Evolutionary conservation across 2,888 invertebrate genomes (phyloP).

Genomic region (Caenorhabditis macrosperma): DNA sequence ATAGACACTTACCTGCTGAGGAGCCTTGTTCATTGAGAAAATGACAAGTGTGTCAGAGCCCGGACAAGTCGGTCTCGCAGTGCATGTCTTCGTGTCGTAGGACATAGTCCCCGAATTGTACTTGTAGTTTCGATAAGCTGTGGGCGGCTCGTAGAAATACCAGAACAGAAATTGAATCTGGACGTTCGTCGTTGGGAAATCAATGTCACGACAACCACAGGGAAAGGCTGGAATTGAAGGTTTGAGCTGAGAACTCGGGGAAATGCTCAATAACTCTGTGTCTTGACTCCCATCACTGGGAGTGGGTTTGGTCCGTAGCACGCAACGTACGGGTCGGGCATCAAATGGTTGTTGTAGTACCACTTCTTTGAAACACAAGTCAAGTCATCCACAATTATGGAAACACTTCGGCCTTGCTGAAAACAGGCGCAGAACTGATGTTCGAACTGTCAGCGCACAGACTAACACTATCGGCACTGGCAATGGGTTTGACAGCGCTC

Average conservation of each 20-base stretch:
- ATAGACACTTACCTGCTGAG: background rate
- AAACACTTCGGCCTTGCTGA: background rate
- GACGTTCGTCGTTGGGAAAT: too few relatives aligned
- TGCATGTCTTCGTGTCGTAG: background rate
- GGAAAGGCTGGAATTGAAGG: background rate
- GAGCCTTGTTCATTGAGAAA: background rate
- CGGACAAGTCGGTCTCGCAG: background rate
- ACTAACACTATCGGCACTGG: too few relatives aligned
- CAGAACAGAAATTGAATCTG: background rate
- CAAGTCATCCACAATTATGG: background rate
- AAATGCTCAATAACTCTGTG: background rate
- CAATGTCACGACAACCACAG: background rate
- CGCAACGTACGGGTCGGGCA: too few relatives aligned
- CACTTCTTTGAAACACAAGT: background rate
- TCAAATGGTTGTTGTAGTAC: background rate
- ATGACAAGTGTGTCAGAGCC: conserved; percentile 5
- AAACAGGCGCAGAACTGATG: too few relatives aligned
- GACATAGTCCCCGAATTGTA: background rate
- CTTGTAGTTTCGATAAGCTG: background rate
- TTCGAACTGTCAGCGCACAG: too few relatives aligned
- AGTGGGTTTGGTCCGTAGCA: background rate
- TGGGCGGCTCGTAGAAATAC: too few relatives aligned
- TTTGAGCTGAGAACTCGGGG: background rate
- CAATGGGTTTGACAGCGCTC: too few relatives aligned
- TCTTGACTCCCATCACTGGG: too few relatives aligned